Evolutionary conservation across 1,140 invertebrate genomes (phyloP), one percentile per base, ranked within the genome.

Genomic region (Diachasmimorpha longicaudata): DNA sequence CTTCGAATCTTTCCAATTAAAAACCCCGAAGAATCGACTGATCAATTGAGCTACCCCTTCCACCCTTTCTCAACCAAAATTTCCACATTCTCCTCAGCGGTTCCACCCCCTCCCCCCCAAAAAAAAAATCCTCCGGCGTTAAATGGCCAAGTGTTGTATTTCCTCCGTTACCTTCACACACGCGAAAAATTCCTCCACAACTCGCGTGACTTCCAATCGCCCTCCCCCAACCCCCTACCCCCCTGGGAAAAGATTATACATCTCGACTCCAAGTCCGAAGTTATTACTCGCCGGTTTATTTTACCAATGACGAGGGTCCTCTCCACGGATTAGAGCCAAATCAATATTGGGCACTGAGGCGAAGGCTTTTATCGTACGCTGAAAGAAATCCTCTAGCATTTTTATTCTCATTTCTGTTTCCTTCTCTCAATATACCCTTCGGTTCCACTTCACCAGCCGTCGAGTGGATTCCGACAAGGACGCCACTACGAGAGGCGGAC

Each of bases 311-410:
- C 74, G 72, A 80, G 74, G 72, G 77, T 78, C 81, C 84, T 84
- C 82, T 82, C 82, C 83, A 31, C 31, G 83, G 86, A 89, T 89
- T 88, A 88, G 84, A 87, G 83, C 80, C 84, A 84, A 89, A 89
- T 89, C 87, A 88, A 89, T 89, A 88, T 89, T 88, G 87, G 84
- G 85, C 86, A 88, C 83, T 78, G 85, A 87, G 79, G 84, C 86
- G 84, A 86, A 81, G 36, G 86, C 86, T 88, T 89, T 88, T 88
- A 87, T 89, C 86, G 83, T 79, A 79, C 78, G 63, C 36, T 82
- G 81, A 85, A 85, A 86, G 83, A 85, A 85, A 85, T 83, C 79
- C 80, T 74, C 79, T 77, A 55, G 71, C 37, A 25, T 19, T 63
- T 63, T 63, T 31, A 11, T 8, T 63, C 58, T 31, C 58, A 31